Conservation (phyloP, 2,888 invertebrate genomes). For the Notodonta dromedarius region DNA sequence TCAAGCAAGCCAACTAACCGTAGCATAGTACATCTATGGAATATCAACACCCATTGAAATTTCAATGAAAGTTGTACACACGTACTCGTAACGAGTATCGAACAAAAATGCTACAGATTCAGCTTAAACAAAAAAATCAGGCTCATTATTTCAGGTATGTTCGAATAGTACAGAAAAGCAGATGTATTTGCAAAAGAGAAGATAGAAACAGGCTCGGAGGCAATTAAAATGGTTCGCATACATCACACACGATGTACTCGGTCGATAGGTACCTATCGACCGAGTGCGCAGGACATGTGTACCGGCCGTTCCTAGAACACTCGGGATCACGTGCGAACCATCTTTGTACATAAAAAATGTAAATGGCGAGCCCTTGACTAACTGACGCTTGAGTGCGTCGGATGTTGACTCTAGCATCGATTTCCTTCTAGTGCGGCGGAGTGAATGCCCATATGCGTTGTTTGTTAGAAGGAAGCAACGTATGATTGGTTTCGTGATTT, state of each 20-base stretch:
- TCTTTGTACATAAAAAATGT: constrained; percentile 58
- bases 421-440: constrained; percentile 39
- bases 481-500: constrained; percentile 7
- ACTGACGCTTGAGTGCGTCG: constrained; percentile 46
- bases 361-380: constrained; percentile 53
- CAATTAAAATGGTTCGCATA: constrained; percentile 38
- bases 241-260: constrained; percentile 12
- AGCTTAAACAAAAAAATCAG: no score
- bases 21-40: no score
- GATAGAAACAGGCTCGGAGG: constrained; percentile 26
- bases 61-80: no score
- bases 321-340: constrained; percentile 63
- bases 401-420: constrained; percentile 52
- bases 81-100: no score
- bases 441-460: constrained; percentile 22
- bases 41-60: no score
- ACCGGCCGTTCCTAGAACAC: constrained; percentile 70
- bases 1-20: no score
- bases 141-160: no score
- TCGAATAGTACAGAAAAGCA: constrained; percentile 16
- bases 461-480: constrained; percentile 31
- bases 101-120: no score
- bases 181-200: constrained; percentile 15
- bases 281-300: constrained; percentile 66
- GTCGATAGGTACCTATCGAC: neutral